Conservation (phyloP, 2,888 invertebrate species). For the Scaptomyza tumidula region DNA sequence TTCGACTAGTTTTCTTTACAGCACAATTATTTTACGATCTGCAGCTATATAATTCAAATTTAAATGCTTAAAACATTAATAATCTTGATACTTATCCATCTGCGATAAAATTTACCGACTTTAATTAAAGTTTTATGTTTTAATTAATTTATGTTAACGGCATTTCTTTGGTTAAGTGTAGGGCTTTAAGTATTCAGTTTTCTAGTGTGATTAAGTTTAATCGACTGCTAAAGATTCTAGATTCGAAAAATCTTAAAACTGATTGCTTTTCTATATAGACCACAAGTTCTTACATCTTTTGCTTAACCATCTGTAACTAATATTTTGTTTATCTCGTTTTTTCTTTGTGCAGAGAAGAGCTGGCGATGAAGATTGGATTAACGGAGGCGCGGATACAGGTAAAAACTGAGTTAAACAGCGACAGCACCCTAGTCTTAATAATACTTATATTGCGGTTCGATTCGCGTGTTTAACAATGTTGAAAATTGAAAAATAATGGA, state of each 20-base stretch:
- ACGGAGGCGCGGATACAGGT: constrained; percentile 98
- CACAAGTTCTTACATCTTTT: background rate
- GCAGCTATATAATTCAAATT: background rate
- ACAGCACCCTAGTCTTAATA: constrained; percentile 17
- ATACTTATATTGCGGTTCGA: constrained; percentile 50
- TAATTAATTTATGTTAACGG: background rate
- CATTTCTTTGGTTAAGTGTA: background rate
- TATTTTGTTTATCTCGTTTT: constrained; percentile 9
- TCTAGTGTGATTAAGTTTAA: background rate
- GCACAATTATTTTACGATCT: background rate
- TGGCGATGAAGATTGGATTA: constrained; percentile 97
- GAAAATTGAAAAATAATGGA: constrained; percentile 80
- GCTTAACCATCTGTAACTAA: constrained; percentile 19
- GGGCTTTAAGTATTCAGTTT: background rate
- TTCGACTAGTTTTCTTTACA: background rate
- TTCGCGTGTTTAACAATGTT: constrained; percentile 77
- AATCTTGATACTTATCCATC: background rate
- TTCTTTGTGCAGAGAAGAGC: constrained; percentile 91
- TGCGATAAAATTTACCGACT: background rate
- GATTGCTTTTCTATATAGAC: constrained; percentile 1
- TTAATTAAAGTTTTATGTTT: too few relatives aligned
- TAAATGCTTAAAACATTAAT: background rate
- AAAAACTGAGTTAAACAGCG: constrained; percentile 52
- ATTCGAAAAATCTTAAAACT: background rate
- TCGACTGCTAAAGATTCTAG: background rate